phyloP scores from a whole-genome alignment of 2,113 vertebrate species.

The Ibidorhyncha struthersii region DNA sequence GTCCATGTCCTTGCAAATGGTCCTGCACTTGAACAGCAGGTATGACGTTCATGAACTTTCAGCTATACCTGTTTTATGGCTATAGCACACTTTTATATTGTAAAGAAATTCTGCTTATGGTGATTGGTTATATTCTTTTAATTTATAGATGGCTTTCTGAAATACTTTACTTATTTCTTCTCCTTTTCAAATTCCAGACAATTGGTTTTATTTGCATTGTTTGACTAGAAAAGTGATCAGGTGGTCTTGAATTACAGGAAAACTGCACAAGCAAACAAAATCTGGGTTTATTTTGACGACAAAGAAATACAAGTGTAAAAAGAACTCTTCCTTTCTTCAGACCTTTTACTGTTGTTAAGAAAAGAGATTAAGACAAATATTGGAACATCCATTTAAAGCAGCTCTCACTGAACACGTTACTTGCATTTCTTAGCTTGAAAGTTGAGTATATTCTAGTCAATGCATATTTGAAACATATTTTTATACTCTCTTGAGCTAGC shows the following conservation, averaged over 20 bases:
- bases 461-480: not conserved
- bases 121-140: not conserved
- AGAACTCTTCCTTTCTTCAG: not conserved
- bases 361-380: not conserved
- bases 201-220: not conserved
- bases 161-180: not conserved
- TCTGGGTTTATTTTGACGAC: not conserved
- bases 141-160: not conserved
- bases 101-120: not conserved
- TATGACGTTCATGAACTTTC: not conserved
- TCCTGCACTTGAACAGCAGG: not conserved
- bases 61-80: not conserved
- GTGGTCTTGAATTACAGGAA: not conserved
- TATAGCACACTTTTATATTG: not conserved
- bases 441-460: not conserved
- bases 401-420: not conserved
- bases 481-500: not conserved
- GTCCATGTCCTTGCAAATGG: not conserved
- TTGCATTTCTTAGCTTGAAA: not conserved
- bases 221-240: not conserved
- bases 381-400: not conserved
- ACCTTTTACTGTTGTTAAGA: not conserved
- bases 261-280: not conserved
- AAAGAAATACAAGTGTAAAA: not conserved
- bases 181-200: not conserved